Percentiles rank a stretch among this genome's conserved stretches.
Evolutionary conservation across 2,113 vertebrate genomes (phyloP).

Genomic region (Planiliza haematocheilus): DNA sequence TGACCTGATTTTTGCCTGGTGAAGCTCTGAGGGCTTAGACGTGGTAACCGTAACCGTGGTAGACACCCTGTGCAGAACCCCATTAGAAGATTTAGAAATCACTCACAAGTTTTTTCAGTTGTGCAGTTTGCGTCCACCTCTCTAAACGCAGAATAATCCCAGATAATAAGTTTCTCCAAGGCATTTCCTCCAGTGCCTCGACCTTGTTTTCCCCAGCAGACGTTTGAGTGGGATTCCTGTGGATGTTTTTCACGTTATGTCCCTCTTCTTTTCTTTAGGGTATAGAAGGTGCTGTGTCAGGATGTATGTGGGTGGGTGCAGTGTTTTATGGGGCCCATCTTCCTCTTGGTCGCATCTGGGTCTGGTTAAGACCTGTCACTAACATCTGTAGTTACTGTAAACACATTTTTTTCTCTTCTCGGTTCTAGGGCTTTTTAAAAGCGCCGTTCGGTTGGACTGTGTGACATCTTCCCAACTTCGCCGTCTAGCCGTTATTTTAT

Average conservation of each 20-base stretch:
- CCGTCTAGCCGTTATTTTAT: slow-evolving; percentile 43
- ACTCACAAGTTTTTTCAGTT: neutral
- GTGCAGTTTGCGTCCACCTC: neutral
- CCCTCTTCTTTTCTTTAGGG: slow-evolving; percentile 4
- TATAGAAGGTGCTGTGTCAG: slow-evolving; percentile 63
- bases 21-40: too few relatives aligned
- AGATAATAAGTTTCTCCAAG: neutral
- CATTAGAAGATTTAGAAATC: neutral
- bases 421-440: slow-evolving; percentile 18
- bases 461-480: slow-evolving; percentile 28
- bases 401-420: slow-evolving; percentile 44
- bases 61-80: neutral
- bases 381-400: slow-evolving; percentile 58
- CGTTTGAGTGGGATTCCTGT: neutral
- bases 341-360: slow-evolving; percentile 65
- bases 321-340: slow-evolving; percentile 51
- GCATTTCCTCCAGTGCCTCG: neutral
- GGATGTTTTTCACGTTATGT: slow-evolving; percentile 2
- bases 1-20: neutral
- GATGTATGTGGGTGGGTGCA: slow-evolving; percentile 35
- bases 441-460: slow-evolving; percentile 6
- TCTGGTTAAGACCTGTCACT: slow-evolving; percentile 62
- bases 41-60: too few relatives aligned
- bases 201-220: neutral
- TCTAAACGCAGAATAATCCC: neutral